Evolutionary conservation across 1,140 invertebrate genomes (phyloP).

Genomic region (Rhagoletis pomonella): DNA sequence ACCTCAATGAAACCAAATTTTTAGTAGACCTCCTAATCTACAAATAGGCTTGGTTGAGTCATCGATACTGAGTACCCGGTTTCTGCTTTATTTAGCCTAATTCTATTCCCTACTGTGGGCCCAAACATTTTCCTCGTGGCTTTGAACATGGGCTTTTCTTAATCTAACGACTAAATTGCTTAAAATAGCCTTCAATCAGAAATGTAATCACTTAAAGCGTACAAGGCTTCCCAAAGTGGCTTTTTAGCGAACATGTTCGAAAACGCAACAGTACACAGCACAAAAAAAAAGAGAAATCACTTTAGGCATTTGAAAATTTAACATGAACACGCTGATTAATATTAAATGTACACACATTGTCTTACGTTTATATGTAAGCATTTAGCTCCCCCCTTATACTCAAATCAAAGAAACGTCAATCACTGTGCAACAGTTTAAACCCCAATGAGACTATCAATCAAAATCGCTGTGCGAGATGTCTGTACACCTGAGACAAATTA

Average conservation of each 20-base stretch:
- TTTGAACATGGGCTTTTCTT: too few species aligned
- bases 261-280: neutral
- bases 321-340: constrained; percentile 25
- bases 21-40: too few species aligned
- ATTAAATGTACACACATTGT: constrained; percentile 29
- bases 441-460: constrained; percentile 43
- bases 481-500: constrained; percentile 41
- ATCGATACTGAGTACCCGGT: too few species aligned
- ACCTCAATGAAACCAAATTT: too few species aligned
- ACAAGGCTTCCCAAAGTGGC: constrained; percentile 2
- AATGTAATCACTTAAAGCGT: constrained; percentile 5
- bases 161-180: neutral
- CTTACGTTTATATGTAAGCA: neutral
- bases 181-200: neutral
- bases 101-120: too few species aligned
- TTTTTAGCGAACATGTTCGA: neutral
- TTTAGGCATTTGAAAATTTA: neutral
- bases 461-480: constrained; percentile 24
- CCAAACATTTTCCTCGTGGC: too few species aligned
- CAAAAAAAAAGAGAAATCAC: neutral
- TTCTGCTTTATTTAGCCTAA: too few species aligned
- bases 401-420: constrained; percentile 15
- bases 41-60: too few species aligned
- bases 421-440: constrained; percentile 19
- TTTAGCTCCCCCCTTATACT: neutral